A percentile compares a stretch with the other conserved stretches of the same genome.
These are phyloP conservation scores for Thunnus maccoyii DNA, from an alignment of 2,113 vertebrate species.

Conservation along the genomic window DNA sequence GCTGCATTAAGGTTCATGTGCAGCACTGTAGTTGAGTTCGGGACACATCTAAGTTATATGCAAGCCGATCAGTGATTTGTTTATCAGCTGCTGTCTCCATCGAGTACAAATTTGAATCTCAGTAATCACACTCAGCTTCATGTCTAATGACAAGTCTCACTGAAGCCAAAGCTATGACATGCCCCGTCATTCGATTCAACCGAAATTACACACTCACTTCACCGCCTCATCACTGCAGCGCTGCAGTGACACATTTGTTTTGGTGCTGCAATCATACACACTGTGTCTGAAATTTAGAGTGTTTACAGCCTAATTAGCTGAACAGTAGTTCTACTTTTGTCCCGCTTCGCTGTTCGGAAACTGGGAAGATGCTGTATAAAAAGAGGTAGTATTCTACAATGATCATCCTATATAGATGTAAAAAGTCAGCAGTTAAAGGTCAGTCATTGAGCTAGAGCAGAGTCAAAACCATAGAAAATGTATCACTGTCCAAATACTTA, in stretches of 20 bases:
- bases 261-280: neutral
- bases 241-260: slow-evolving; percentile 11
- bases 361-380: neutral
- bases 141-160: neutral
- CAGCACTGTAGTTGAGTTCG: neutral
- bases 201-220: slow-evolving; percentile 2
- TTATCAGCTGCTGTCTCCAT: neutral
- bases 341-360: too few relatives aligned
- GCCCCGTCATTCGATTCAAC: neutral
- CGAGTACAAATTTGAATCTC: neutral
- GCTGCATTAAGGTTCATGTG: neutral
- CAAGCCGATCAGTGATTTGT: slow-evolving; percentile 6
- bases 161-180: neutral
- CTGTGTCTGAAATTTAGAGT: neutral
- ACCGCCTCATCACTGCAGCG: neutral
- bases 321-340: neutral
- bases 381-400: too few relatives aligned
- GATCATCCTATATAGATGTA: too few relatives aligned
- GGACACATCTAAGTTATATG: neutral
- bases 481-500: too few relatives aligned
- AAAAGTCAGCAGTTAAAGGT: too few relatives aligned
- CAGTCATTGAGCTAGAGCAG: too few relatives aligned
- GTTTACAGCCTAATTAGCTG: neutral
- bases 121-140: slow-evolving; percentile 8
- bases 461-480: too few relatives aligned